phyloP scores from a whole-genome alignment of 2,113 vertebrate genomes.

The Odocoileus hemionus region DNA sequence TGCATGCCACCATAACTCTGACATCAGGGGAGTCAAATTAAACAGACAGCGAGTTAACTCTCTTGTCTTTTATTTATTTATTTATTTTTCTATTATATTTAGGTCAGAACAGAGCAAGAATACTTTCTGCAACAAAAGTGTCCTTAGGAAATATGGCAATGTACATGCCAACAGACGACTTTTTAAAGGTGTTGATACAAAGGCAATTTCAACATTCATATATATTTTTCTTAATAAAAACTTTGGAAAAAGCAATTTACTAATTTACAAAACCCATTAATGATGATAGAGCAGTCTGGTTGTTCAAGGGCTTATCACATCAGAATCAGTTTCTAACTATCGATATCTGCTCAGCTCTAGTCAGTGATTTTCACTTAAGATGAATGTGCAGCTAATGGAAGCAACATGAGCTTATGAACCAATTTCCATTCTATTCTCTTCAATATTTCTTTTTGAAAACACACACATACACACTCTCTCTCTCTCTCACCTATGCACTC shows the following conservation, averaged over 20 bases:
- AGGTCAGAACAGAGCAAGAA: background rate
- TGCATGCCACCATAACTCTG: background rate
- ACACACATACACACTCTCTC: background rate
- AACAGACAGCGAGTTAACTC: background rate
- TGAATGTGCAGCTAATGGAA: background rate
- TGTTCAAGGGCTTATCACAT: background rate
- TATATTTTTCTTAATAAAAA: slow-evolving; percentile 10
- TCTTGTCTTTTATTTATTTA: background rate
- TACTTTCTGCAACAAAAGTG: background rate
- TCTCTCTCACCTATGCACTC: background rate
- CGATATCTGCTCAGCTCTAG: background rate
- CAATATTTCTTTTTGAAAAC: background rate
- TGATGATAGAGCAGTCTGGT: background rate
- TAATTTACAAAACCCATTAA: slow-evolving; percentile 1
- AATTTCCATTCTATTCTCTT: slow-evolving; percentile 1
- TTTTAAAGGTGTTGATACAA: slow-evolving; percentile 20
- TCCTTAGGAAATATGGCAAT: slow-evolving; percentile 4
- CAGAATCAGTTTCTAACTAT: background rate
- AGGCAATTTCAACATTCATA: background rate
- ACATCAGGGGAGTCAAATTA: background rate
- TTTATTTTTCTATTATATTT: background rate
- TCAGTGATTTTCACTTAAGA: background rate
- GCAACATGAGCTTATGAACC: background rate
- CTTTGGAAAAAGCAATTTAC: background rate
- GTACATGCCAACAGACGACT: background rate